These are phyloP conservation scores for Venturia canescens DNA, from an alignment of 1,140 invertebrate genomes.

Conservation along the genomic window DNA sequence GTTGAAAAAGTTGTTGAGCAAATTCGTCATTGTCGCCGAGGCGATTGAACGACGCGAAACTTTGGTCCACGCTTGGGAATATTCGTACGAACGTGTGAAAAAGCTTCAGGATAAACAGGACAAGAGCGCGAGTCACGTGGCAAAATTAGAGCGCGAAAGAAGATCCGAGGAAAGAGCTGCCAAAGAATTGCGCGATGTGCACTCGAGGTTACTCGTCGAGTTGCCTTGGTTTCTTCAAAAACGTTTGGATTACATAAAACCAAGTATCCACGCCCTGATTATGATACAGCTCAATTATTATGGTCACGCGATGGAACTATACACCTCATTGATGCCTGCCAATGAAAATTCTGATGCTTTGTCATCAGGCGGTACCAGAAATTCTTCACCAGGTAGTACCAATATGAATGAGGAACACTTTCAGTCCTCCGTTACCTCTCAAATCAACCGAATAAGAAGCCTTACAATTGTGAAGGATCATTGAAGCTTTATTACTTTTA, in stretches of 20 bases:
- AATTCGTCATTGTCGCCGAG: slow-evolving; percentile 66
- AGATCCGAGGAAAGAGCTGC: slow-evolving; percentile 63
- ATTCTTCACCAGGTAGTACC: slow-evolving; percentile 58
- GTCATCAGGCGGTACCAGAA: slow-evolving; percentile 59
- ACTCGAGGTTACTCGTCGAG: slow-evolving; percentile 66
- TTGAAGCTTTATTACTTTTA: slow-evolving; percentile 44
- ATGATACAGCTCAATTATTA: slow-evolving; percentile 76
- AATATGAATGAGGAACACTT: slow-evolving; percentile 66
- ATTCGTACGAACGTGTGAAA: slow-evolving; percentile 63
- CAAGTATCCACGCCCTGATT: slow-evolving; percentile 73
- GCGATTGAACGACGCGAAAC: slow-evolving; percentile 71
- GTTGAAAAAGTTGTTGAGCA: slow-evolving; percentile 72
- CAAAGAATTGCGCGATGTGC: slow-evolving; percentile 70
- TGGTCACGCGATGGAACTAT: slow-evolving; percentile 72
- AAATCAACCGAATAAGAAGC: slow-evolving; percentile 68
- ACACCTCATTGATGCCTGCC: slow-evolving; percentile 70
- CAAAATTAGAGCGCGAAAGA: slow-evolving; percentile 71
- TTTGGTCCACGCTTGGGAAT: slow-evolving; percentile 69
- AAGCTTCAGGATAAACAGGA: slow-evolving; percentile 74
- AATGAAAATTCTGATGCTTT: slow-evolving; percentile 56
- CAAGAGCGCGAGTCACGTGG: slow-evolving; percentile 70
- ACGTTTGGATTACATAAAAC: slow-evolving; percentile 72
- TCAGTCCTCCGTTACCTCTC: slow-evolving; percentile 60
- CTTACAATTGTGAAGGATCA: slow-evolving; percentile 71
- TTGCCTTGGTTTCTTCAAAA: slow-evolving; percentile 71